Evolutionary conservation across 2,797 vertebrate genomes (phyloP).

Genomic region (Microcaecilia unicolor): DNA sequence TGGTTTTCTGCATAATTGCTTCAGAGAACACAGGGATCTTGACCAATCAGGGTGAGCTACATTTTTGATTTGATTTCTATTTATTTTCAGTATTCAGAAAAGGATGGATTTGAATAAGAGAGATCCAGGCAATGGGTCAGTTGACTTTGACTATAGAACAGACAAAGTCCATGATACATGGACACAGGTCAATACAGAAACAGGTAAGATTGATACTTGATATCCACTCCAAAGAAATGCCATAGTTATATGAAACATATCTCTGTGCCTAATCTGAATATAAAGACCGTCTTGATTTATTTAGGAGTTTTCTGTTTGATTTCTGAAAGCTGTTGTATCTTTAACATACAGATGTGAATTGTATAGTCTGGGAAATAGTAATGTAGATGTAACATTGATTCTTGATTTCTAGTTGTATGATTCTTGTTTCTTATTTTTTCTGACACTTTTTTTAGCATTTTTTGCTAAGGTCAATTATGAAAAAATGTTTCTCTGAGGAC

Average conservation of each 20-base stretch:
- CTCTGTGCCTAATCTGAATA: not conserved
- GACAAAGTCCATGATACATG: conserved; percentile 29
- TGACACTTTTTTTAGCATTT: no score
- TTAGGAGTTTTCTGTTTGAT: not conserved
- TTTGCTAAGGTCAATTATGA: no score
- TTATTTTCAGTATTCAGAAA: conserved; percentile 1
- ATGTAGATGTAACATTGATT: no score
- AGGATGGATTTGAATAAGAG: conserved; percentile 24
- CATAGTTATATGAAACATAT: not conserved
- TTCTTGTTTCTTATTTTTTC: no score
- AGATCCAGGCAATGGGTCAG: conserved; percentile 38
- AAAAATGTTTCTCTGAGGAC: no score
- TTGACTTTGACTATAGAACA: conserved; percentile 20
- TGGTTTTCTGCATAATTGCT: no score
- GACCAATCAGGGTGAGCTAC: no score
- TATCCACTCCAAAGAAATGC: not conserved
- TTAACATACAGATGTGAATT: no score
- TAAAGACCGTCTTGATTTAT: not conserved
- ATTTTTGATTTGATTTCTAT: conserved; percentile 7
- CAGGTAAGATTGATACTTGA: conserved; percentile 40
- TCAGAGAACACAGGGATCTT: no score
- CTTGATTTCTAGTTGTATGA: no score
- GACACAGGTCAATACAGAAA: conserved; percentile 38
- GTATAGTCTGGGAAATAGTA: no score
- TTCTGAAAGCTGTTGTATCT: no score